These are phyloP conservation scores for Caenorhabditis sulstoni DNA, from an alignment of 2,888 invertebrate genomes.

Conservation along the genomic window DNA sequence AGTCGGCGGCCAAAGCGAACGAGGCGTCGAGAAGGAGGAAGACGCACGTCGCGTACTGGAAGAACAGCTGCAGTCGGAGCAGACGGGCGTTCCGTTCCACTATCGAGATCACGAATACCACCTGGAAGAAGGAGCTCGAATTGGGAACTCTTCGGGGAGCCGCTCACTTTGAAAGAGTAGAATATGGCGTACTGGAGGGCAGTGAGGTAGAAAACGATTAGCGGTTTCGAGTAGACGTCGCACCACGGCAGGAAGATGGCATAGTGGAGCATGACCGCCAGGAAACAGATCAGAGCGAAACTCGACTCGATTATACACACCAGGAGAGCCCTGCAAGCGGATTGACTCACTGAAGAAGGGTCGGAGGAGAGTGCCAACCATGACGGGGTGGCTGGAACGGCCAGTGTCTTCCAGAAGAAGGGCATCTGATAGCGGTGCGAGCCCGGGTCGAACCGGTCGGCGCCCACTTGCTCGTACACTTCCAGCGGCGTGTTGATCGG, in stretches of 20 bases:
- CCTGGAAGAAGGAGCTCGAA: constrained; percentile 59
- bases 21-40: constrained; percentile 78
- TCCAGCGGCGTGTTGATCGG: constrained; percentile 78
- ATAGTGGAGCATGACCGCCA: constrained; percentile 77
- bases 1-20: constrained; percentile 79
- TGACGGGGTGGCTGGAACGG: constrained; percentile 77
- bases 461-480: constrained; percentile 79
- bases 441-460: constrained; percentile 69
- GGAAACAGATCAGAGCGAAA: constrained; percentile 75
- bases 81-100: constrained; percentile 73
- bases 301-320: constrained; percentile 75
- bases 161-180: constrained; percentile 78
- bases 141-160: too few species aligned
- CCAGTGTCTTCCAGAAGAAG: constrained; percentile 76
- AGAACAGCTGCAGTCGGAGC: constrained; percentile 77
- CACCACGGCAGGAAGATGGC: constrained; percentile 71
- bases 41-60: constrained; percentile 80
- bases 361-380: constrained; percentile 62
- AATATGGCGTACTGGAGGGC: constrained; percentile 76
- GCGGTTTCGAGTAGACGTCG: constrained; percentile 69
- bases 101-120: constrained; percentile 78
- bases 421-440: constrained; percentile 71
- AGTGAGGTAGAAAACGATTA: constrained; percentile 74
- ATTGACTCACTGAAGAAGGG: too few species aligned
- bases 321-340: constrained; percentile 73